Percentiles rank a stretch among this genome's conserved stretches.
Evolutionary conservation across 2,888 invertebrate species (phyloP).

Genomic region (Mimas tiliae): DNA sequence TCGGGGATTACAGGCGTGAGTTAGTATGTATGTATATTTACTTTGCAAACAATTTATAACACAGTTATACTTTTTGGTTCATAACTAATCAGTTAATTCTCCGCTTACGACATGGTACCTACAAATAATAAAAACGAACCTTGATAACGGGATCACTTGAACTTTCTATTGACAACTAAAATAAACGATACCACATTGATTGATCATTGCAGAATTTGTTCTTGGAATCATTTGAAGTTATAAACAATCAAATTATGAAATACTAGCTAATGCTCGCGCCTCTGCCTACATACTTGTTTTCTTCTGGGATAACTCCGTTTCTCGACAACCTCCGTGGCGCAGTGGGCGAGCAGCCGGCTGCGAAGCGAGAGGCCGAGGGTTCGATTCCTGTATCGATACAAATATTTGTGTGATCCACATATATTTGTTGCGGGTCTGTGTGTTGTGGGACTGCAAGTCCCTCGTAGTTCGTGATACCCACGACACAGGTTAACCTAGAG

Average conservation of each 20-base stretch:
- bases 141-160: slow-evolving; percentile 29
- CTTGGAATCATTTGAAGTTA: slow-evolving; percentile 11
- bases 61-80: slow-evolving; percentile 24
- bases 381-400: too few relatives aligned
- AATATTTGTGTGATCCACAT: too few relatives aligned
- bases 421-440: too few relatives aligned
- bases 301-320: too few relatives aligned
- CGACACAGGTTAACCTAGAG: too few relatives aligned
- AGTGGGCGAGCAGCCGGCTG: too few relatives aligned
- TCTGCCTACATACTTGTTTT: too few relatives aligned
- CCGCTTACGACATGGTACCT: slow-evolving; percentile 24
- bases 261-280: background rate
- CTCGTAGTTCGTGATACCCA: too few relatives aligned
- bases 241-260: background rate
- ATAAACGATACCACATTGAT: slow-evolving; percentile 24
- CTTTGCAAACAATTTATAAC: background rate
- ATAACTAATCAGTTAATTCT: slow-evolving; percentile 24
- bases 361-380: too few relatives aligned
- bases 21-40: background rate
- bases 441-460: too few relatives aligned
- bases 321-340: too few relatives aligned
- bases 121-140: slow-evolving; percentile 26
- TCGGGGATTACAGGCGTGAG: too few relatives aligned
- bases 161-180: slow-evolving; percentile 28
- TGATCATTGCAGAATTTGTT: slow-evolving; percentile 21